Evolutionary conservation across 2,888 invertebrate genomes (phyloP).

Genomic region (Tenthredo notha): DNA sequence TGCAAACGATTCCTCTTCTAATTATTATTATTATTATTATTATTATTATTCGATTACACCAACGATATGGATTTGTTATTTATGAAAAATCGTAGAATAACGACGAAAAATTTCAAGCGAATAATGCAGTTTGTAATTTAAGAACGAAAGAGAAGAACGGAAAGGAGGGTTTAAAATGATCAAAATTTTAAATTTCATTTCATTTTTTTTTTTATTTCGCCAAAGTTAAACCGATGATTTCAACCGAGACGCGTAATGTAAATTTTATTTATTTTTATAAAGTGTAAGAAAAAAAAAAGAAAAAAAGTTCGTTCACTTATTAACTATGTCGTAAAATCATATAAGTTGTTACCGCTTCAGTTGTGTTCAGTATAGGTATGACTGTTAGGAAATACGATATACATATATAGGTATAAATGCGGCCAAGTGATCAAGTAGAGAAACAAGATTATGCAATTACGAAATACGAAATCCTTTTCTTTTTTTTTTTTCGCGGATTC

Average conservation of each 20-base stretch:
- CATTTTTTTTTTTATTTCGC: too few species aligned
- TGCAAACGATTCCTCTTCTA: neutral
- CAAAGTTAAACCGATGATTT: neutral
- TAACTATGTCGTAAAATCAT: neutral
- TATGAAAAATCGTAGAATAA: neutral
- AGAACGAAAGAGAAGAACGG: neutral
- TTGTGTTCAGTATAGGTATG: neutral
- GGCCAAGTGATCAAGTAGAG: neutral
- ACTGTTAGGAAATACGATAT: slow-evolving; percentile 18
- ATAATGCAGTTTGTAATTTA: neutral
- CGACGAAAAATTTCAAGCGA: neutral
- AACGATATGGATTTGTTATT: neutral
- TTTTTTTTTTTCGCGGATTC: neutral
- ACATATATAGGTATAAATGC: neutral
- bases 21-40: neutral
- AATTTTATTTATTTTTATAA: neutral
- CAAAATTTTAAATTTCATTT: too few species aligned
- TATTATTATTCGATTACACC: neutral
- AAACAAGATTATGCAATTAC: neutral
- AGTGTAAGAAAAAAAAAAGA: neutral
- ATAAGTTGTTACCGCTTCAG: neutral
- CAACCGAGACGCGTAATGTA: neutral
- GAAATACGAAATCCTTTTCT: neutral
- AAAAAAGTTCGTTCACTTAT: neutral
- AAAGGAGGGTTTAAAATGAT: too few species aligned